These are phyloP conservation scores for Leptinotarsa lineolata DNA, from an alignment of 1,140 invertebrate species.

Conservation along the genomic window DNA sequence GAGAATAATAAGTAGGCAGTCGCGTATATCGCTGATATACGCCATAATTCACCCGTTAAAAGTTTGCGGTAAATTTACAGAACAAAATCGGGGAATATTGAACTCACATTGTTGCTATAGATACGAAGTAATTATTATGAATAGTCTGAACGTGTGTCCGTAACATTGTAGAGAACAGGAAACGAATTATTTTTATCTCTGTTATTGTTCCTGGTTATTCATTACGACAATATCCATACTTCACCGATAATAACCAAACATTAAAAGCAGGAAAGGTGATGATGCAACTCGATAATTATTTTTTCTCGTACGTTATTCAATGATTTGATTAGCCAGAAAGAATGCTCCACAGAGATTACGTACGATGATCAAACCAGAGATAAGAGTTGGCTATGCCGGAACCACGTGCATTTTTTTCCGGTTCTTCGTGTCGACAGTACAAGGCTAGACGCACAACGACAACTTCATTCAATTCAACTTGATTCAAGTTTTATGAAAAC, in stretches of 20 bases:
- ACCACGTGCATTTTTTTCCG: too few relatives aligned
- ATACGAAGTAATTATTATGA: background rate
- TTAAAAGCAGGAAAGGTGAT: slow-evolving; percentile 12
- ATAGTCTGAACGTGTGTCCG: background rate
- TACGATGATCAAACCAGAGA: too few relatives aligned
- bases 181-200: slow-evolving; percentile 17
- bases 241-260: slow-evolving; percentile 7
- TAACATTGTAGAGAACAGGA: slow-evolving; percentile 17
- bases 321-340: background rate
- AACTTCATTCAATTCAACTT: too few relatives aligned
- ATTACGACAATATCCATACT: slow-evolving; percentile 14
- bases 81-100: background rate
- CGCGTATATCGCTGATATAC: background rate
- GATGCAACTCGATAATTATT: background rate
- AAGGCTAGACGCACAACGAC: too few relatives aligned
- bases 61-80: background rate
- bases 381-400: too few relatives aligned
- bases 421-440: too few relatives aligned
- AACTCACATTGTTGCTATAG: background rate
- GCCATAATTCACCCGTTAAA: background rate
- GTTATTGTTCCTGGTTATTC: slow-evolving; percentile 19
- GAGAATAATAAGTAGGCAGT: background rate
- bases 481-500: too few relatives aligned
- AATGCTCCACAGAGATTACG: background rate
- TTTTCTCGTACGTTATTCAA: background rate